Evolutionary conservation across 2,888 invertebrate species (phyloP).

Genomic region (Yponomeuta evonymella): DNA sequence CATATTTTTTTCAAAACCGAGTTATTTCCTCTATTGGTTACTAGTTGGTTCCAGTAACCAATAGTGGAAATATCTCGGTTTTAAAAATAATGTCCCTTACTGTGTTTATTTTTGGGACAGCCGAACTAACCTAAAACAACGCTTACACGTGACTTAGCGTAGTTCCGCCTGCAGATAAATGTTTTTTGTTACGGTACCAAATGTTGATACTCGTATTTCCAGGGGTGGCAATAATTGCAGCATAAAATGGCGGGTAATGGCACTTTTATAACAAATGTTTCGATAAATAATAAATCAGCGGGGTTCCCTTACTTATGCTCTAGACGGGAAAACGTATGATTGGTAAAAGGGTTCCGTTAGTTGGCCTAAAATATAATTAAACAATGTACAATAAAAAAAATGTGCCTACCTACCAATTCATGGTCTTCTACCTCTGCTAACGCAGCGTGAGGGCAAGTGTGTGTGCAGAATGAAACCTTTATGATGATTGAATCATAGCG

Average conservation of each 20-base stretch:
- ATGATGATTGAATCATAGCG: not conserved
- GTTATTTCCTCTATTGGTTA: no score
- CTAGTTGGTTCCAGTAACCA: no score
- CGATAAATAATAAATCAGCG: conserved; percentile 62
- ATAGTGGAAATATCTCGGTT: no score
- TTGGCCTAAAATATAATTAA: no score
- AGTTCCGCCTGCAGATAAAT: not conserved
- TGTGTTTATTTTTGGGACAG: no score
- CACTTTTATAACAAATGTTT: conserved; percentile 65
- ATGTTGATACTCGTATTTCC: conserved; percentile 29
- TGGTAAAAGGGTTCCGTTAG: not conserved
- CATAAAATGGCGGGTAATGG: conserved; percentile 62
- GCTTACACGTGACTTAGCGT: not conserved
- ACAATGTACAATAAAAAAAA: no score
- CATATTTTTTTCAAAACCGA: no score
- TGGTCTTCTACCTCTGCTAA: not conserved
- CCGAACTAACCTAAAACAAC: not conserved
- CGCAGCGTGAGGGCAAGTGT: not conserved
- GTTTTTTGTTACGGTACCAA: not conserved
- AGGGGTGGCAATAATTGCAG: conserved; percentile 47
- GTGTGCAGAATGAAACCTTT: not conserved
- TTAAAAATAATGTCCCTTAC: no score
- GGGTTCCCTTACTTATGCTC: not conserved
- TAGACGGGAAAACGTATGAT: not conserved
- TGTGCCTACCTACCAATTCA: no score